Conservation (phyloP, 2,113 vertebrate genomes). For the Puma concolor region DNA sequence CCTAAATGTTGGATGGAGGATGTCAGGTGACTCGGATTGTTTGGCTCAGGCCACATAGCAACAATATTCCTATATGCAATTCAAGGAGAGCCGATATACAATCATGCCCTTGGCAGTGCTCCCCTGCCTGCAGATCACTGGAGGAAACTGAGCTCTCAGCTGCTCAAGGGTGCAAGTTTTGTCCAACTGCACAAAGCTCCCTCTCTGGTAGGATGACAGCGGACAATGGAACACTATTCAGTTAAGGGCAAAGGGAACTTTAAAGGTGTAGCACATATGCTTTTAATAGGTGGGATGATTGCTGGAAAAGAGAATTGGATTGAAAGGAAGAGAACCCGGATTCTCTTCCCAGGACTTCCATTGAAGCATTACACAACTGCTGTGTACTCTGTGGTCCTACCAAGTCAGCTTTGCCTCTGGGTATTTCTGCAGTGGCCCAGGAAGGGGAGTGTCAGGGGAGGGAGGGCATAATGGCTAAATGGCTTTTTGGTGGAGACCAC, state of each 20-base stretch:
- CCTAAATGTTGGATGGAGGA: constrained; percentile 88
- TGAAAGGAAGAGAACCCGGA: not conserved
- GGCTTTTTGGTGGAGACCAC: not conserved
- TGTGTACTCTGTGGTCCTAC: fast-evolving
- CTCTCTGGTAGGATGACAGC: constrained; percentile 53
- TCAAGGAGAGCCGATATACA: constrained; percentile 82
- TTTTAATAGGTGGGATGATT: not conserved
- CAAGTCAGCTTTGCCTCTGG: not conserved
- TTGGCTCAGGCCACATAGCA: constrained; percentile 81
- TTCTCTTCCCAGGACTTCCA: not conserved
- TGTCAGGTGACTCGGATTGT: constrained; percentile 88
- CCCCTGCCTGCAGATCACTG: constrained; percentile 70
- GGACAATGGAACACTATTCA: constrained; percentile 45
- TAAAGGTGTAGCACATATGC: constrained; percentile 57
- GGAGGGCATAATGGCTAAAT: not conserved
- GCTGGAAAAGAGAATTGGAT: not conserved
- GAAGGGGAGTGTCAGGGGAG: no score
- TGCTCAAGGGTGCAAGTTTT: constrained; percentile 77
- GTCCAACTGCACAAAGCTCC: constrained; percentile 62
- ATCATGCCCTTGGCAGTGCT: constrained; percentile 78
- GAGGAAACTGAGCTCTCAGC: constrained; percentile 83
- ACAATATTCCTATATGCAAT: constrained; percentile 83
- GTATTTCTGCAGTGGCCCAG: not conserved
- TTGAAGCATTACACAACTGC: no score
- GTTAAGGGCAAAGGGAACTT: constrained; percentile 44